Base-by-base conservation (phyloP, 2,113 vertebrate genomes). In the Falco punctatus region DNA sequence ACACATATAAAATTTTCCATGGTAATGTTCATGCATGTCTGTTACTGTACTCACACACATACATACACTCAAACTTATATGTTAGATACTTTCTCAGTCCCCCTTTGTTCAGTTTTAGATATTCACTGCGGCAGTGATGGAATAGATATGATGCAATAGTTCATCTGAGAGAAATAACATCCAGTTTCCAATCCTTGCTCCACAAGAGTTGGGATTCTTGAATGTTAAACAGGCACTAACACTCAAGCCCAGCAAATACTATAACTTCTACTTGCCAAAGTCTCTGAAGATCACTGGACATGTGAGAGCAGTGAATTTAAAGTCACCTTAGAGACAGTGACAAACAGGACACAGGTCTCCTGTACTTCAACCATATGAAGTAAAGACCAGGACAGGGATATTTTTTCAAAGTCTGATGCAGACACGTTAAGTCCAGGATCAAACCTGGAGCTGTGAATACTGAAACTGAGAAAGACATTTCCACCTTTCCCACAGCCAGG, bases 181-280 rank as follows among this genome's bases (percentile, higher is more conserved):
- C 7, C n/a, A 54, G 22, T 42, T 35, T 65, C 59, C 69, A 64
- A 13, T 35, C 33, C 30, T 70, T 48, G 24, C 10, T 74, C 40
- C 30, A 27, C 19, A 35, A 35, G 49, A 49, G 11, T 8, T 48
- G 26, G 28, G 74, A 70, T 35, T 48, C 49, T 58, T 48, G 30
- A 67, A 11, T 22, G 17, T 70, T 85, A 70, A 84, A 20, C 3
- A 26, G 38, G 3, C 44, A 23, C 11, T 49, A 70, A 42, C 10
- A 7, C 17, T 69, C 26, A 81, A n/a, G 27, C 19, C 44, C 44
- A 70, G 28, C 4, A 65, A 84, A 70, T 65, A 12, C 8, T 2
- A 0, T 84, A 48, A 59, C 5, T 27, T 65, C 11, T 26, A 8
- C 0, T 1, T 57, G 33, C 15, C 2, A 2, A 13, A 59, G n/a